phyloP scores from a whole-genome alignment of 1,140 invertebrate species.

The Maconellicoccus hirsutus region DNA sequence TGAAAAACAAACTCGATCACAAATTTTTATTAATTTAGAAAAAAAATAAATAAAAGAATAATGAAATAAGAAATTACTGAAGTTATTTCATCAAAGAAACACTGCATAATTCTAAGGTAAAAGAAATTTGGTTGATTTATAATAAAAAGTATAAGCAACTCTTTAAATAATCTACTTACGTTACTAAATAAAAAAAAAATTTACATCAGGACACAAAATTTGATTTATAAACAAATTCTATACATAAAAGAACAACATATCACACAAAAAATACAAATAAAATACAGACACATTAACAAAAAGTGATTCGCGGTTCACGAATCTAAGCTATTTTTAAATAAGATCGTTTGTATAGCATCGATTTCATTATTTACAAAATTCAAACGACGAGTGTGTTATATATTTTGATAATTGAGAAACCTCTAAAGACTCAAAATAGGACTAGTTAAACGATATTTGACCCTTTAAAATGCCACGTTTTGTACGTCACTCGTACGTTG shows the following conservation, averaged over 20 bases:
- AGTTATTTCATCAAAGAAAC: not conserved
- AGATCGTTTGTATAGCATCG: not conserved
- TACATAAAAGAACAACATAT: slow-evolving; percentile 4
- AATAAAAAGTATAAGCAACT: not conserved
- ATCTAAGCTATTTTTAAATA: not conserved
- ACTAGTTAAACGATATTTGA: not conserved
- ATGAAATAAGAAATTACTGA: not conserved
- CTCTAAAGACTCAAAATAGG: not conserved
- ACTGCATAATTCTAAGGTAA: not conserved
- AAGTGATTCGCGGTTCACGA: not conserved
- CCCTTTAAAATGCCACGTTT: not conserved
- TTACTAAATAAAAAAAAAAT: not conserved
- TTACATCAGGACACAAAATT: not conserved
- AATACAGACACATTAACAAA: not conserved
- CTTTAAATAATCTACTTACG: not conserved
- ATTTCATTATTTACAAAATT: not conserved
- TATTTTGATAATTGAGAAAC: not conserved
- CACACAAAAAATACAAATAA: not conserved
- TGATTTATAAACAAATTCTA: slow-evolving; percentile 3
- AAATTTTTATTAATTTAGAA: not conserved
- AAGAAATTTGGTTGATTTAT: not conserved
- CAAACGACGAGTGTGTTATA: not conserved
- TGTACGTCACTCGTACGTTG: too few species aligned
- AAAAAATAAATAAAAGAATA: not conserved
- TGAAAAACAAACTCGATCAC: not conserved